Evolutionary conservation across 2,113 vertebrate genomes (phyloP), one percentile per base, ranked within the genome.

Genomic region (Cephalopterus ornatus): DNA sequence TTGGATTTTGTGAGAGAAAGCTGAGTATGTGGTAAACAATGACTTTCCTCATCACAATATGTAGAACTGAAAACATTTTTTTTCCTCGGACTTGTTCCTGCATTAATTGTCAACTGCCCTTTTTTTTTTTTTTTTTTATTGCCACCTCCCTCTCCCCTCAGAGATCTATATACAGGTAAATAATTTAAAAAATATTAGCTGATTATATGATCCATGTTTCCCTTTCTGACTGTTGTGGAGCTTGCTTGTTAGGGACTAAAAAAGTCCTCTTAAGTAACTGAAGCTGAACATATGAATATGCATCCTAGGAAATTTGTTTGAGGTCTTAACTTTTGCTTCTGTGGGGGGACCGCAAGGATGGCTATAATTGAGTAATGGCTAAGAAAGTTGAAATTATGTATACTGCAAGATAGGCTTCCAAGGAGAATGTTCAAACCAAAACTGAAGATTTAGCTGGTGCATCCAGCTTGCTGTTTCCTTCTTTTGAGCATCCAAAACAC

Each of bases 61-160:
- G 7, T 72, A 73, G 50, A 65, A 53, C 32, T 66, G 33, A 76
- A 94, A 52, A 27, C 10, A 8, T 18, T 52, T 52, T 74, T 65
- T 58, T 4, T 2, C 33, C 52, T 35, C 27, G 42, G 17, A 56
- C 10, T 70, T 76, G 11, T 87, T 81, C 50, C 46, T 63, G 46
- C 7, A 6, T 39, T 63, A 73, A 59, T 71, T 71, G 18, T 15
- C 26, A 82, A 2, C 14, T 71, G 20, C 37, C 8, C 81, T 44
- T 35, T 20, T 49, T 63, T 49, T 1, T 44, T 63, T 39, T 20
- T 59, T 41, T 33, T 22, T 32, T 26, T 46, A 41, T 20, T 27
- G 1, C 11, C 12, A 16, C 3, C 2, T 11, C 6, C 2, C 8
- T 15, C 1, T 20, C 14, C 8, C 27, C 10, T 17, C 9, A 37